Base-by-base conservation (phyloP, 2,797 vertebrate species). In the Eulemur albifrons region DNA sequence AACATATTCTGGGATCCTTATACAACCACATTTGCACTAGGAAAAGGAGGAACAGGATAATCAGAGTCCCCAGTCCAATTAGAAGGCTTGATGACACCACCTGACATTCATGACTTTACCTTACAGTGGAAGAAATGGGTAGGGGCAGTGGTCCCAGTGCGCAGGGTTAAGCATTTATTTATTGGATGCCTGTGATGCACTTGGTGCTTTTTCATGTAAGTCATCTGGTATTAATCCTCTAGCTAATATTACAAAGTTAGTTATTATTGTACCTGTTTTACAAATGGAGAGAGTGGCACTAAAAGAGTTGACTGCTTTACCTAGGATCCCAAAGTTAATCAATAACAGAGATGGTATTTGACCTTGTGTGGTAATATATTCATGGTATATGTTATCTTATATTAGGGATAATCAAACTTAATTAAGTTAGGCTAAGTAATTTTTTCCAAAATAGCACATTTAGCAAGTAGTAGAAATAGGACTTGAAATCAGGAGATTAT, bases 151-250 rank as follows among this genome's bases (percentile, higher is more conserved):
- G 27, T 54, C 45, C 13, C 9, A 21, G 25, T 15, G 25, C 30
- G 9, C 9, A n/a, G 8, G 3, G 11, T 32, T 38, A 59, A 5
- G 25, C 4, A 0, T 61, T 59, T 30, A 32, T 7, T 32, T 30
- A 32, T 7, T 27, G 25, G 76, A 1, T 12, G 21, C 20, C 20
- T 61, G 5, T 38, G 5, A 21, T 27, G 3, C 0, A 2, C 5
- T 27, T 35, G 27, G 1, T 61, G 40, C 30, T n/a, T 75, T 43
- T 50, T 43, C 12, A 3, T 43, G 12, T 21, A 43, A 59, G 12
- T 48, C 20, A 32, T 76, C 69, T 65, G 10, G 52, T 69, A 92
- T 69, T 15, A 67, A 75, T 75, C 11, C 75, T 88, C 15, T 48
- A 1, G 18, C n/a, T 76, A 73, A n/a, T 9, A 17, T 32, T 50